These are phyloP conservation scores for Agelas oroides DNA, from an alignment of 37 sponge, comb jelly and placozoan genomes.

Conservation along the genomic window DNA sequence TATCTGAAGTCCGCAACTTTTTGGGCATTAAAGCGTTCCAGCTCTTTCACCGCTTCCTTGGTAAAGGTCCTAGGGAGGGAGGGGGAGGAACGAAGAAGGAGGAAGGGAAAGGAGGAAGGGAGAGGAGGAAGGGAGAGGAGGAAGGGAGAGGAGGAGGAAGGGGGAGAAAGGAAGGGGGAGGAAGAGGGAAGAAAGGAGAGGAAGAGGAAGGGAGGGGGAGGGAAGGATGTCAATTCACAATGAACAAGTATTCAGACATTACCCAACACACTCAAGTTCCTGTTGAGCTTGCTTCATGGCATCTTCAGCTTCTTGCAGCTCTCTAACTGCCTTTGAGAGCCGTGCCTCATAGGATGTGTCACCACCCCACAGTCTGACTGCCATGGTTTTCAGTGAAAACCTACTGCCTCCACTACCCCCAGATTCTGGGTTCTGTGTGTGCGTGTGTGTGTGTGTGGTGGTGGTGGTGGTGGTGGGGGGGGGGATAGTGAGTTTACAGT, in stretches of 20 bases:
- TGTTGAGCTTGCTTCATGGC: conserved; percentile 33
- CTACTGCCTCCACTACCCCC: conserved; percentile 46
- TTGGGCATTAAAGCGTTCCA: conserved; percentile 77
- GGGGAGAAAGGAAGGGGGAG: too few relatives aligned
- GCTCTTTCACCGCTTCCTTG: conserved; percentile 61
- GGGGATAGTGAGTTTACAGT: not conserved
- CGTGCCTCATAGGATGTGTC: conserved; percentile 59
- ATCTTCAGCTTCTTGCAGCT: conserved; percentile 67
- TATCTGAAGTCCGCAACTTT: conserved; percentile 77
- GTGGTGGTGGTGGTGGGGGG: not conserved
- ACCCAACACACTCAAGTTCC: conserved; percentile 71
- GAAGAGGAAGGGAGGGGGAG: too few relatives aligned
- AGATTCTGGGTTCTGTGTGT: conserved; percentile 39
- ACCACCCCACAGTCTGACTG: conserved; percentile 47
- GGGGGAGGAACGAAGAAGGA: too few relatives aligned
- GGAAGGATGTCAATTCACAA: too few relatives aligned
- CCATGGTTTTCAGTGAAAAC: conserved; percentile 45
- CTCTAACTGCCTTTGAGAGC: conserved; percentile 36
- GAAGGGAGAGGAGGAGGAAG: too few relatives aligned
- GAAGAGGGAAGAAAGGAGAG: too few relatives aligned
- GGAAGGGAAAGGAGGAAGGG: too few relatives aligned
- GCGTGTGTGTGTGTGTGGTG: not conserved
- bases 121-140: too few relatives aligned
- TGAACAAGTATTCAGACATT: too few relatives aligned
- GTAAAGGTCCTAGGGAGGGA: conserved; percentile 60